Base-by-base conservation (phyloP, 2,888 invertebrate genomes). In the Orchesellides sinensis region DNA sequence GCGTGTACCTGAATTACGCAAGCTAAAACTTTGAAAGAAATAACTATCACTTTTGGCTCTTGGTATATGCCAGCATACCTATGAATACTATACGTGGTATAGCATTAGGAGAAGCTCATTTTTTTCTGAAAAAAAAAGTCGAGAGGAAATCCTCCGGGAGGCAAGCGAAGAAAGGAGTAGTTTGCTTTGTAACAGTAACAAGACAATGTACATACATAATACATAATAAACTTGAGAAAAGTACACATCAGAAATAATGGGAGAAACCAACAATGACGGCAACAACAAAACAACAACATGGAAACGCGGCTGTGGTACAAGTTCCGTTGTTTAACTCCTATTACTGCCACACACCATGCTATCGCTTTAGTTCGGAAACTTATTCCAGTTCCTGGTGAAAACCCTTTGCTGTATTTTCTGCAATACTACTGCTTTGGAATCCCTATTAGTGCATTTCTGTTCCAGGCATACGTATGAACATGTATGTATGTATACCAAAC, bases 91-190 rank as follows among this genome's bases (percentile, higher is more conserved):
- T 63, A 40, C 63, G 40, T 35, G 40, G 40, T 63, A 63, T 35
- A 35, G 12, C 17, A 19, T 8, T 35, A 1, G 63, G 29, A 49
- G 52, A n/a, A 52, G 68, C n/a, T n/a, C n/a, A n/a, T n/a, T n/a
- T n/a, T n/a, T n/a, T 68, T 68, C 27, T 68, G 68, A 19, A 52
- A 29, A n/a, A n/a, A 68, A 70, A 70, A 52, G 40, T n/a, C n/a
- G 65, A 65, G 63, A 74, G 74, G 74, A 74, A 65, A 74, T 74
- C 74, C 74, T 74, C 52, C 52, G 74, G 74, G 74, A 74, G 63
- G 40, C 54, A 17, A 49, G n/a, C 23, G 65, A 63, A 47, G 74
- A 65, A 74, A 74, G 74, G 65, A 35, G 59, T 27, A 63, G 21
- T 14, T 3, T 21, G 12, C 17, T 52, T 19, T n/a, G 27, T 4